Evolutionary conservation across 1,140 invertebrate species (phyloP).

Genomic region (Hylaeus anthracinus): DNA sequence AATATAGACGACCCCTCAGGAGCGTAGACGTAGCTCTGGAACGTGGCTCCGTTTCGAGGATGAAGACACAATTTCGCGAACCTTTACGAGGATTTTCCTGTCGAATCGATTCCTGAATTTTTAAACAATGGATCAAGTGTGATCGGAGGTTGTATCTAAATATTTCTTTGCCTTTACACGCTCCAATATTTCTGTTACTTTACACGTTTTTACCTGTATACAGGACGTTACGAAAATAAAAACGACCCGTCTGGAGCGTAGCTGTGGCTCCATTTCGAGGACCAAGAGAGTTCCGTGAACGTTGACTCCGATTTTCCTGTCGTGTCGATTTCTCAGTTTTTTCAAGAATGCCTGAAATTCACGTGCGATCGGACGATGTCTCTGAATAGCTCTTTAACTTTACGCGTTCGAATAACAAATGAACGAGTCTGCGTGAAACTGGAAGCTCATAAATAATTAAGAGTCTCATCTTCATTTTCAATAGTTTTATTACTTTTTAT

Average conservation of each 20-base stretch:
- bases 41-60: neutral
- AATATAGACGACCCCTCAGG: neutral
- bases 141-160: too few species aligned
- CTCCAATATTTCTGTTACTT: neutral
- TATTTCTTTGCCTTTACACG: too few species aligned
- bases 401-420: too few species aligned
- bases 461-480: too few species aligned
- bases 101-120: neutral
- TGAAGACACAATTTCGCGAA: neutral
- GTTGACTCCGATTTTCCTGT: neutral
- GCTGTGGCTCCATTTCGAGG: neutral
- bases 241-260: neutral
- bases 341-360: neutral
- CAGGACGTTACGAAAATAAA: conserved; percentile 8
- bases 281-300: neutral
- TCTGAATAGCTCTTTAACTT: too few species aligned
- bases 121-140: neutral
- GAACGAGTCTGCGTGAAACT: too few species aligned
- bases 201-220: neutral
- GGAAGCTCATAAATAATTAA: too few species aligned
- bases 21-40: neutral
- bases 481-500: too few species aligned
- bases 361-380: too few species aligned
- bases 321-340: neutral
- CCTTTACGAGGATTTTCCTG: neutral